phyloP scores from a whole-genome alignment of 2,888 invertebrate genomes.

The Xylota segnis region DNA sequence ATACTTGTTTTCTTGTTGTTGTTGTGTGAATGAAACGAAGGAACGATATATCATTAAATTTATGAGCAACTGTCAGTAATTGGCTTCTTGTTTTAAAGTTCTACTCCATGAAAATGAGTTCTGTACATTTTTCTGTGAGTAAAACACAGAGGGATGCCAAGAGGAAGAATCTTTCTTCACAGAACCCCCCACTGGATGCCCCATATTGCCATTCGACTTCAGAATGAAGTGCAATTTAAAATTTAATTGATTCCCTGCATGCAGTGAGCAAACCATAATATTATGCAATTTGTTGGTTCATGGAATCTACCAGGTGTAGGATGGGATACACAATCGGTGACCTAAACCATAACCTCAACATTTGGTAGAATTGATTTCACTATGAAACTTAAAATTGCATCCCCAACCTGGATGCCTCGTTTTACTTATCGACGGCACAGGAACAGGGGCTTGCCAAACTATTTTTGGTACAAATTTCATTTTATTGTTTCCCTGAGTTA shows the following conservation, averaged over 20 bases:
- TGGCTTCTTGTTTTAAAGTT: constrained; percentile 1
- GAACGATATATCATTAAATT: neutral
- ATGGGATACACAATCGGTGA: neutral
- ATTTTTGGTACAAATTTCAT: neutral
- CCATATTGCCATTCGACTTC: neutral
- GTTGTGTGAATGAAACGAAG: neutral
- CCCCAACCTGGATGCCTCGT: neutral
- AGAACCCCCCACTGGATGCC: too few relatives aligned
- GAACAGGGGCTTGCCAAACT: too few relatives aligned
- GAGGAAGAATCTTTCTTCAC: too few relatives aligned
- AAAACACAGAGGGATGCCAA: too few relatives aligned
- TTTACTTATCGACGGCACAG: neutral
- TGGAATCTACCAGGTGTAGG: neutral
- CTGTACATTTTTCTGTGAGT: too few relatives aligned
- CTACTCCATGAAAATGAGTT: too few relatives aligned
- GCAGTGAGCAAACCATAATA: neutral
- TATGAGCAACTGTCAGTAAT: neutral
- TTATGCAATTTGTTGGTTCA: too few relatives aligned
- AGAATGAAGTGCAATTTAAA: constrained; percentile 3
- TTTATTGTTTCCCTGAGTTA: neutral
- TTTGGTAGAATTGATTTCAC: constrained; percentile 29
- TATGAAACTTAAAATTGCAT: constrained; percentile 24
- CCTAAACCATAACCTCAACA: constrained; percentile 30
- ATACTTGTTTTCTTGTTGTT: neutral
- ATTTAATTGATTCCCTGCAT: neutral